Evolutionary conservation across 2,888 invertebrate species (phyloP), one percentile per base, ranked within the genome.

Genomic region (Aleiodes testaceus): DNA sequence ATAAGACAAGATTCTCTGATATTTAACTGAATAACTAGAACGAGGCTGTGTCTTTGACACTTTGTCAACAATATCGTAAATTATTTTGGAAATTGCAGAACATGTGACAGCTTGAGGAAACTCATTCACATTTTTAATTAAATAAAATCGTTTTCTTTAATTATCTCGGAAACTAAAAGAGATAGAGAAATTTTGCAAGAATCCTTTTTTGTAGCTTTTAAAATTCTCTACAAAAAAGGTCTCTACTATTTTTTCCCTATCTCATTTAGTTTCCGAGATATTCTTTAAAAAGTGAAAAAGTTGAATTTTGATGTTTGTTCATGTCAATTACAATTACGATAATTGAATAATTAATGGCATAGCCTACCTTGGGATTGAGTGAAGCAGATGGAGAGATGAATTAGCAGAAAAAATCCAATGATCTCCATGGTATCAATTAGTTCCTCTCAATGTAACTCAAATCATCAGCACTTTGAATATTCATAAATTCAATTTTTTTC

Each of bases 21-120:
- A 47, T 16, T 44, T 16, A 6, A 22, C 6, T 3, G 1, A 18
- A 16, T n/a, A 63, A 44, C 45, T 45, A 26, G 63, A 45, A 26
- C 63, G 45, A 63, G 63, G 63, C 20, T 44, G 14, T 30, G 55
- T 36, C 55, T 55, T 55, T 55, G 55, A 55, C 55, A 36, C 30
- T n/a, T 55, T 55, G 36, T 36, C 59, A 59, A 59, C 59, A 59
- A 18, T 59, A 12, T 52, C 3, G 20, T 42, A 42, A 59, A 42
- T 59, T 59, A 42, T 36, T 6, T 3, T 3, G 3, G 12, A 18
- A 18, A 36, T 42, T 42, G 3, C 12, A 18, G 36, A 36, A 9
- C 1, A 1, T 36, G 36, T 5, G 36, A 1, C 36, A 9, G 36
- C 9, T 11, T 11, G 36, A 36, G 11, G 11, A 36, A 26, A 26